Evolutionary conservation across 2,113 vertebrate genomes (phyloP), one percentile per base, ranked within the genome.

Genomic region (Recurvirostra avosetta): DNA sequence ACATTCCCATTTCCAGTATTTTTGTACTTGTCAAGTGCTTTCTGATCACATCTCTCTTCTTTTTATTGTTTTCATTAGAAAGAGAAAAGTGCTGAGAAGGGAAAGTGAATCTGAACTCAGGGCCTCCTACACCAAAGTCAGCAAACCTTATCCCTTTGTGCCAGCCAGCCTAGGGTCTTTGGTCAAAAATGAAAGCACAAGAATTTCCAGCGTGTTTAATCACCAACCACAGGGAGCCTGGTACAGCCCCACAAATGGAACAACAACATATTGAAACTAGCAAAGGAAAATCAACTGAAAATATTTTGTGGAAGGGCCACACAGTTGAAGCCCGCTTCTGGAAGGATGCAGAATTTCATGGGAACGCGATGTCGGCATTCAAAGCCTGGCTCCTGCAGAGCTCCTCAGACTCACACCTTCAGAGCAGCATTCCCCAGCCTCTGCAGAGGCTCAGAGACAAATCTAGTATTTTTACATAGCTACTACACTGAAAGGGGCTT

Each of bases 61-160:
- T 91, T 79, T 88, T 72, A 73, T 85, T 96, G 93, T 97, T 97
- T 97, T 96, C 95, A 87, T 95, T 96, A 91, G 83, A 92, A 97
- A 95, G 76, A 94, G 61, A 89, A 93, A 95, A 97, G 77, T 90
- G 94, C 92, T 95, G 96, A 97, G 94, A 97, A 94, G 92, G 84
- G 77, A 81, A 95, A 95, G 81, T 1, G 5, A 95, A 91, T 70
- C 77, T 94, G 89, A 97, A 90, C 92, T 66, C 53, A 5, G 49
- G 50, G 92, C 84, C 55, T 96, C 81, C 89, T 90, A 91, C 89
- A 96, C 91, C 86, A 88, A 97, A 96, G 84, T 95, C 96, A 97
- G 97, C 96, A 97, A 96, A 97, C 62, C 38, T 89, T 94, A 95
- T 96, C 84, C 87, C 71, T 92, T 85, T 91, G 74, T 92, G 86